Percentiles rank a stretch among this genome's conserved stretches.
These are phyloP conservation scores for Synodontis membranacea DNA, from an alignment of 2,113 vertebrate genomes.

Conservation along the genomic window DNA sequence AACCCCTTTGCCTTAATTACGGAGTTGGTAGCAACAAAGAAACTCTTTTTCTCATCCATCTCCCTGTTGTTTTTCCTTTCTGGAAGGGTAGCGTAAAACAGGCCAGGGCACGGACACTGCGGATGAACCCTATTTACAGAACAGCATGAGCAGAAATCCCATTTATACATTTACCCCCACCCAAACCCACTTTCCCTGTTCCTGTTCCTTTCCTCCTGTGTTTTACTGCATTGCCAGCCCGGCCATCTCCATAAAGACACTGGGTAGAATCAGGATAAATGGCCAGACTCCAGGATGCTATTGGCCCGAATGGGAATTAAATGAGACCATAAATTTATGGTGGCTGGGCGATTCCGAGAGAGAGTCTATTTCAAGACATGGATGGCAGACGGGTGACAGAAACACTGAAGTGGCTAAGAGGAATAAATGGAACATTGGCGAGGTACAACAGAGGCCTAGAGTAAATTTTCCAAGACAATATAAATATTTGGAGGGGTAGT, in stretches of 20 bases:
- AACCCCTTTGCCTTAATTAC: conserved; percentile 51
- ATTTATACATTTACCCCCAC: conserved; percentile 34
- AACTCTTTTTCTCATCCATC: background rate
- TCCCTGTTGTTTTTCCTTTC: conserved; percentile 39
- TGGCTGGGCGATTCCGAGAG: conserved; percentile 26
- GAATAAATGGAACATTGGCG: conserved; percentile 32
- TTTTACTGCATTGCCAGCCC: conserved; percentile 40
- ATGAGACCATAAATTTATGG: conserved; percentile 52
- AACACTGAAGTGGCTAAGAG: conserved; percentile 2
- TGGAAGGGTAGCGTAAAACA: conserved; percentile 4
- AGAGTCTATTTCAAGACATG: conserved; percentile 27
- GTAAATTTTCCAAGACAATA: conserved; percentile 33
- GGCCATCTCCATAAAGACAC: conserved; percentile 44
- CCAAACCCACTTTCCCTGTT: conserved; percentile 18
- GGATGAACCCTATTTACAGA: conserved; percentile 45
- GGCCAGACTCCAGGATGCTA: conserved; percentile 30
- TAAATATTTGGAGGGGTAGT: conserved; percentile 49
- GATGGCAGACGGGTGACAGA: conserved; percentile 17
- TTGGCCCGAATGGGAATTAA: conserved; percentile 52
- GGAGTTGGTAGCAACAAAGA: conserved; percentile 52
- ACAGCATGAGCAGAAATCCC: conserved; percentile 28
- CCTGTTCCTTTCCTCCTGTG: conserved; percentile 17
- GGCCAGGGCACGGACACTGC: conserved; percentile 32
- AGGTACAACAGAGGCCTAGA: conserved; percentile 13
- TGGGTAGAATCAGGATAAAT: conserved; percentile 43